Conservation (phyloP, 2,113 vertebrate genomes). For the Eleginops maclovinus region DNA sequence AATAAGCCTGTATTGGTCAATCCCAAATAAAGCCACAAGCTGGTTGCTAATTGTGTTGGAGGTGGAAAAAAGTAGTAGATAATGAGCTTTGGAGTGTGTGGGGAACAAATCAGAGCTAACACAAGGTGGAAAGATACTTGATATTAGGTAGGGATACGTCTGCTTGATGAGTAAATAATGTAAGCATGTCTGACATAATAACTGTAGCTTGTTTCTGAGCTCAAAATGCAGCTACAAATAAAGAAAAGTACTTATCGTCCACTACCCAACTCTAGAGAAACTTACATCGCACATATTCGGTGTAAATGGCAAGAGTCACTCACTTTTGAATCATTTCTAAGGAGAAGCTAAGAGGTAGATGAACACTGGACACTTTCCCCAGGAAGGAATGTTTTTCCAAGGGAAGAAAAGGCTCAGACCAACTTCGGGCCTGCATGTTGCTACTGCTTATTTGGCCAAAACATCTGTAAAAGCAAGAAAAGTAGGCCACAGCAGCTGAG, state of each 20-base stretch:
- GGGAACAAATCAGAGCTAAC: background rate
- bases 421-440: conserved; percentile 48
- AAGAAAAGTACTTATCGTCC: background rate
- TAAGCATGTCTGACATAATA: too few species aligned
- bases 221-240: background rate
- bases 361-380: conserved; percentile 26
- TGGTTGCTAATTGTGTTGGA: background rate
- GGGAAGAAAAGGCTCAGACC: conserved; percentile 58
- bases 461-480: conserved; percentile 71
- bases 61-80: background rate
- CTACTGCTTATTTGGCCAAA: conserved; percentile 71
- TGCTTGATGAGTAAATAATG: background rate
- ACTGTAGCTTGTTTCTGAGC: background rate
- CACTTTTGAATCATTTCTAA: conserved; percentile 28
- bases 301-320: background rate
- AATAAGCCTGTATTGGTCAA: background rate
- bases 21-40: background rate
- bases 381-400: conserved; percentile 53
- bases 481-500: conserved; percentile 71
- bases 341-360: conserved; percentile 8
- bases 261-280: background rate
- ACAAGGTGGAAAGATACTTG: background rate
- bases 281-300: background rate
- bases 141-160: background rate
- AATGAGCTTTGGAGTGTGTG: background rate